Evolutionary conservation across 2,113 vertebrate genomes (phyloP).

Genomic region (Tympanuchus pallidicinctus): DNA sequence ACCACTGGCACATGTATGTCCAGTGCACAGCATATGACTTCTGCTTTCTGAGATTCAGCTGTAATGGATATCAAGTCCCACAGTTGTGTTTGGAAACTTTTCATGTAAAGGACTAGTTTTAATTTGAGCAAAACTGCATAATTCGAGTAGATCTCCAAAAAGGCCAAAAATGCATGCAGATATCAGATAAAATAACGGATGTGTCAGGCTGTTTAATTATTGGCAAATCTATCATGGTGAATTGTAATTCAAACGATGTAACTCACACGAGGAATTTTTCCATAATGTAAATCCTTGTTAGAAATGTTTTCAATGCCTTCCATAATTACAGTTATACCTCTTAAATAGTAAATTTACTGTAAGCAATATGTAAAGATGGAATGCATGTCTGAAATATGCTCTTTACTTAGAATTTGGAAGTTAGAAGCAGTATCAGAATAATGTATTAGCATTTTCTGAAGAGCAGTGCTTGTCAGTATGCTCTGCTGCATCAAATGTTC

Average conservation of each 20-base stretch:
- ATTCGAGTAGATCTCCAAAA: not conserved
- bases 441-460: not conserved
- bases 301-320: not conserved
- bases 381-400: accelerated
- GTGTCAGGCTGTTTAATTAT: not conserved
- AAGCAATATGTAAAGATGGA: not conserved
- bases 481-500: not conserved
- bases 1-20: not conserved
- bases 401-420: not conserved
- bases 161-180: not conserved
- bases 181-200: accelerated
- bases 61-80: not conserved
- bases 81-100: not conserved
- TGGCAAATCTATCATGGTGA: not conserved
- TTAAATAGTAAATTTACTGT: not conserved
- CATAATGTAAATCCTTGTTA: not conserved
- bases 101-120: not conserved
- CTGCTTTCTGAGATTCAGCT: not conserved
- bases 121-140: not conserved
- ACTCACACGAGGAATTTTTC: not conserved
- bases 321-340: not conserved
- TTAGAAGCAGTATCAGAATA: not conserved
- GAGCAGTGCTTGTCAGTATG: not conserved
- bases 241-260: not conserved
- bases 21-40: not conserved